Evolutionary conservation across 2,797 vertebrate species (phyloP).

Genomic region (Yasuhikotakia modesta): DNA sequence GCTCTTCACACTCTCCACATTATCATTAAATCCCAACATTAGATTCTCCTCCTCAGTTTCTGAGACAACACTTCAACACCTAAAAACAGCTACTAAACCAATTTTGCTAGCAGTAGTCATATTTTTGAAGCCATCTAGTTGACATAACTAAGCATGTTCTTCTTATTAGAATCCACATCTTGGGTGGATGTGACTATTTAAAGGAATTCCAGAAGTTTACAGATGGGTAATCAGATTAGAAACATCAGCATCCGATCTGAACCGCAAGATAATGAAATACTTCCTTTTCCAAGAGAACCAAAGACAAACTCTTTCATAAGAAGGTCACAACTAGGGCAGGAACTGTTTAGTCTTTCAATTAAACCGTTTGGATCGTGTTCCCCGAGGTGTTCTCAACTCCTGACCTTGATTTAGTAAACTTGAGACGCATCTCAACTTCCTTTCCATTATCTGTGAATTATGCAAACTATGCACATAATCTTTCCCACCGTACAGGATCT

Average conservation of each 20-base stretch:
- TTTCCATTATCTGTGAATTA: conserved; percentile 52
- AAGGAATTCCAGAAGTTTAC: conserved; percentile 15
- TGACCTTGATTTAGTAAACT: conserved; percentile 48
- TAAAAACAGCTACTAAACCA: neutral
- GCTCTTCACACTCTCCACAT: neutral
- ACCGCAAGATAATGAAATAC: conserved; percentile 35
- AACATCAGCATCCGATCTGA: conserved; percentile 35
- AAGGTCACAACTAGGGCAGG: conserved; percentile 30
- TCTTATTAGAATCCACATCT: conserved; percentile 10
- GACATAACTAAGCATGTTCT: conserved; percentile 12
- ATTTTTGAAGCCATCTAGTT: conserved; percentile 11
- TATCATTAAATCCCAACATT: neutral
- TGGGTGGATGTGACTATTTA: conserved; percentile 3
- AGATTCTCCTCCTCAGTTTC: conserved; percentile 2
- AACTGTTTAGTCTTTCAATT: conserved; percentile 49
- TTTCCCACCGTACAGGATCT: conserved; percentile 13
- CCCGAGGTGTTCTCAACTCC: conserved; percentile 34
- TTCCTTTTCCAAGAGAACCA: conserved; percentile 22
- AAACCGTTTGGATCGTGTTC: conserved; percentile 35
- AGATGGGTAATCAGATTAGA: conserved; percentile 30
- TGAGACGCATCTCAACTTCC: conserved; percentile 36
- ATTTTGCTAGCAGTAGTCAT: conserved; percentile 5
- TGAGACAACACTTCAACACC: neutral
- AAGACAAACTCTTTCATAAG: conserved; percentile 36
- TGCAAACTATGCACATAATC: conserved; percentile 39